A percentile compares a stretch with the other conserved stretches of the same genome.
These are phyloP conservation scores for Aythya baeri DNA, from an alignment of 2,113 vertebrate species.

Conservation along the genomic window DNA sequence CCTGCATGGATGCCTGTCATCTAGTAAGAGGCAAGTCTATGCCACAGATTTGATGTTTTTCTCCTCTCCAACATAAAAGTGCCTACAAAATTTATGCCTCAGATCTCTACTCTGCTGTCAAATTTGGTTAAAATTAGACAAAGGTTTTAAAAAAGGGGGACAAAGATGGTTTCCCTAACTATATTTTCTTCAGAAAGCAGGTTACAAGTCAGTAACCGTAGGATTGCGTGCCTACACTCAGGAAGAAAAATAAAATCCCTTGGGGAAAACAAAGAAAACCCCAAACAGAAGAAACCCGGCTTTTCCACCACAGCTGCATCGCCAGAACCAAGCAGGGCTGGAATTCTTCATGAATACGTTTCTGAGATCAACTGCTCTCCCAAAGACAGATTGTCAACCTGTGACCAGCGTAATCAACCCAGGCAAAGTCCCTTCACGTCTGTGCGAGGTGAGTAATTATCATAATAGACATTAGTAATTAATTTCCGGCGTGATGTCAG, in stretches of 20 bases:
- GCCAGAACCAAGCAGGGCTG: background rate
- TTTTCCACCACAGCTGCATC: background rate
- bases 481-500: conserved; percentile 84
- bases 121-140: conserved; percentile 31
- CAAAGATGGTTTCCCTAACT: background rate
- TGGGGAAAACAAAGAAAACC: background rate
- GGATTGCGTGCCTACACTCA: background rate
- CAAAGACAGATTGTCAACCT: conserved; percentile 20
- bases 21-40: background rate
- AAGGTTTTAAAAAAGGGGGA: background rate
- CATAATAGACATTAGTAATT: conserved; percentile 70
- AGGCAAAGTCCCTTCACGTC: conserved; percentile 58
- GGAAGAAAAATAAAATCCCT: background rate
- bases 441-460: conserved; percentile 38
- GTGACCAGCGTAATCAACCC: conserved; percentile 23
- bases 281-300: background rate
- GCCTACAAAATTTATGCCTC: background rate
- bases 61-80: conserved; percentile 25
- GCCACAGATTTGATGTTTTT: background rate
- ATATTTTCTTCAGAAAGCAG: background rate
- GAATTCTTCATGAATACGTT: background rate
- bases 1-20: background rate
- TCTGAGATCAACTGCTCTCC: background rate
- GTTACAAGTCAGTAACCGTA: background rate
- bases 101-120: conserved; percentile 48